phyloP scores from a whole-genome alignment of 2,113 vertebrate species.

The Boulengerochromis microlepis region DNA sequence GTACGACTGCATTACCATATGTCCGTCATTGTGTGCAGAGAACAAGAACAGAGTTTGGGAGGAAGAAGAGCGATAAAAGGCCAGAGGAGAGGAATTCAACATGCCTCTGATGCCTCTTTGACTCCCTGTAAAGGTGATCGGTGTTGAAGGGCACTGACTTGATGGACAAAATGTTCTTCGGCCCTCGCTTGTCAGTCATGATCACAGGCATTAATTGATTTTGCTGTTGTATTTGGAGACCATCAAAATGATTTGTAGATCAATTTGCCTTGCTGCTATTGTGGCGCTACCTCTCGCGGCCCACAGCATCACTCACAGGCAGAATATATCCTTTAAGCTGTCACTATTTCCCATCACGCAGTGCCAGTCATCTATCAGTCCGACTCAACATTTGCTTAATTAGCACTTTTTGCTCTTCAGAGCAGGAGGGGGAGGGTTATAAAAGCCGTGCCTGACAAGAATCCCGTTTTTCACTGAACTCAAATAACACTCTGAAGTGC shows the following conservation, averaged over 20 bases:
- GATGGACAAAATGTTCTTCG: not conserved
- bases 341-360: not conserved
- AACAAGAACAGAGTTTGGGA: not conserved
- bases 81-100: not conserved
- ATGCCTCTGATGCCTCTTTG: not conserved
- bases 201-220: slow-evolving; percentile 34
- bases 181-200: slow-evolving; percentile 26
- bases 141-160: not conserved
- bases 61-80: not conserved
- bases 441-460: not conserved
- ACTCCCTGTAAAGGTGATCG: not conserved
- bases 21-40: not conserved
- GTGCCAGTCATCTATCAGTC: not conserved
- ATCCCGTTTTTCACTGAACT: slow-evolving; percentile 12
- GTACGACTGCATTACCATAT: not conserved
- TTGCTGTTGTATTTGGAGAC: slow-evolving; percentile 46
- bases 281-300: not conserved
- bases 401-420: not conserved
- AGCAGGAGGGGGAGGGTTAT: not conserved
- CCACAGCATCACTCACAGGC: not conserved
- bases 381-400: not conserved
- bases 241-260: slow-evolving; percentile 13
- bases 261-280: not conserved
- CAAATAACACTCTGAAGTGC: slow-evolving; percentile 29
- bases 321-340: not conserved